These are phyloP conservation scores for Cercopithecus mona DNA, from an alignment of 2,113 vertebrate genomes.

Conservation along the genomic window DNA sequence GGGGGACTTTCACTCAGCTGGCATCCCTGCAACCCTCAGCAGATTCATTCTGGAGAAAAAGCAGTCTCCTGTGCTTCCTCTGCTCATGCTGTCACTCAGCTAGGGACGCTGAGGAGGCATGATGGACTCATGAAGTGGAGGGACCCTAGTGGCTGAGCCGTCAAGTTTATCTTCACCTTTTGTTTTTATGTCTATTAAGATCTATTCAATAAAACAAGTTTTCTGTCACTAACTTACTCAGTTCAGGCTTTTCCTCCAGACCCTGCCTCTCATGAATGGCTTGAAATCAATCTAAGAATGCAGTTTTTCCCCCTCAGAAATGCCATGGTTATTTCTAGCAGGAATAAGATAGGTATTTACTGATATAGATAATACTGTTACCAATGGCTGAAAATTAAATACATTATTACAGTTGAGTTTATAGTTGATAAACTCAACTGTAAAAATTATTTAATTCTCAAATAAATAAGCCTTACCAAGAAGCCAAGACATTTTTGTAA, in stretches of 20 bases:
- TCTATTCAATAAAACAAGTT: background rate
- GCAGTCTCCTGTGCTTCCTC: constrained; percentile 68
- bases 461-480: background rate
- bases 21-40: constrained; percentile 65
- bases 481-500: background rate
- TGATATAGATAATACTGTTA: background rate
- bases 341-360: background rate
- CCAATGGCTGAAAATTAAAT: background rate
- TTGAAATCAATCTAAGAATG: background rate
- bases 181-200: background rate
- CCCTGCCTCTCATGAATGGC: background rate
- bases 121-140: constrained; percentile 60
- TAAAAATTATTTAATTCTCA: too few species aligned
- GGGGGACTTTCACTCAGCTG: constrained; percentile 62
- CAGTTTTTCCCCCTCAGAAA: background rate
- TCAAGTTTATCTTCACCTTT: background rate
- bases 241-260: background rate
- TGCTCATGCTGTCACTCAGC: constrained; percentile 61
- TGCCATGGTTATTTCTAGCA: background rate
- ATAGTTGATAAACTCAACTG: too few species aligned
- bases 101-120: constrained; percentile 54
- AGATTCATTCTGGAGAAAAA: constrained; percentile 70
- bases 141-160: background rate
- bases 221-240: background rate
- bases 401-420: background rate